Base-by-base conservation (phyloP, 2,888 invertebrate species). In the Bombylius discolor region DNA sequence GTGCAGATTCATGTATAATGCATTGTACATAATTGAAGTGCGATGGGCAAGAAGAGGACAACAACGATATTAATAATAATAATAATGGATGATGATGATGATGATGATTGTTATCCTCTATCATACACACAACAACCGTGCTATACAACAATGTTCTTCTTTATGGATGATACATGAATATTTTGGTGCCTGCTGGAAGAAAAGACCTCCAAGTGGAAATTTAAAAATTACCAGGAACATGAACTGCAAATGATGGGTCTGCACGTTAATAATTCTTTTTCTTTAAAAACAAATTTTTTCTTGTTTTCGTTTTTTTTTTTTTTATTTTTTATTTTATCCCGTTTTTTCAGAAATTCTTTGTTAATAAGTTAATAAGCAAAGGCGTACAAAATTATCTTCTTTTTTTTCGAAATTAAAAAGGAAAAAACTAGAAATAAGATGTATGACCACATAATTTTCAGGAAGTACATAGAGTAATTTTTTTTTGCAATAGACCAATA, bases 191-290 rank as follows among this genome's bases (percentile, higher is more conserved):
- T 36, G 46, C 46, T n/a, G 23, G 31, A 23, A 33, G 39, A 47
- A 14, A 46, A 50, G 55, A 55, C 55, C 50, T 39, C 54, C 54
- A 36, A 55, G 51, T 55, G 50, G 55, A 55, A 51, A 51, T 55
- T 51, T 55, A 36, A 55, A 55, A 55, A 55, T 55, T 55, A 45
- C 51, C 23, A 47, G 51, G 46, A 51, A 51, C 55, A 50, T 50
- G 55, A 49, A 42, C 45, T n/a, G 45, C 36, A 55, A 55, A 55
- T 55, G 46, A 55, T 55, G 51, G 23, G 55, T 46, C 49, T 47
- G 33, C 39, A 36, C 33, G 31, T 44, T n/a, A 42, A 14, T 47
- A 14, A 47, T 47, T 23, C 8, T 47, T 47, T 47, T 11, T 42
- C 4, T 42, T 11, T 42, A 42, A 36, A 23, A 23, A 23, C 23